Percentiles rank a stretch among this genome's conserved stretches.
phyloP scores from a whole-genome alignment of 2,113 vertebrate species.

The Thamnophis sirtalis region DNA sequence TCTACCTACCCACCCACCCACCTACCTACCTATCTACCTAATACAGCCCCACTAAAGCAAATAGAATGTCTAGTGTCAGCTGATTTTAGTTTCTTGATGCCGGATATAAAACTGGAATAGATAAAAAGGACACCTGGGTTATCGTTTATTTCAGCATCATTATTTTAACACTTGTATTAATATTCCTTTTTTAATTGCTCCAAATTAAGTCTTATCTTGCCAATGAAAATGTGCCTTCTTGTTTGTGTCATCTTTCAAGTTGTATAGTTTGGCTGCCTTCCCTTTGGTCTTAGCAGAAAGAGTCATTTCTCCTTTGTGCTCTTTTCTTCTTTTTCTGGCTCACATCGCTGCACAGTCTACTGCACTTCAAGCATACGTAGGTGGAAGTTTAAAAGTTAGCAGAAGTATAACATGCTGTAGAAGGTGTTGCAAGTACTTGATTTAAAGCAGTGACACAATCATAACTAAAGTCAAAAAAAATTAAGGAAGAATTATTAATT shows the following conservation, averaged over 20 bases:
- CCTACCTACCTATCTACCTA: background rate
- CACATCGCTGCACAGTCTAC: background rate
- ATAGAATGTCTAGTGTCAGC: background rate
- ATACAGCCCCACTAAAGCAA: background rate
- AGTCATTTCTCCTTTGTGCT: background rate
- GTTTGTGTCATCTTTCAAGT: background rate
- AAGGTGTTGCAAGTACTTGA: background rate
- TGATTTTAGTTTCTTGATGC: background rate
- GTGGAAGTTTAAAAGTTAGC: conserved; percentile 1
- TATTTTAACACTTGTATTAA: background rate
- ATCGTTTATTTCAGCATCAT: background rate
- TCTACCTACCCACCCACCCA: no score
- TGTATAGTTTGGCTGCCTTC: background rate
- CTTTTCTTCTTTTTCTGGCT: conserved; percentile 8
- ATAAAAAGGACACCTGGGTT: background rate
- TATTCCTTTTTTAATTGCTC: background rate
- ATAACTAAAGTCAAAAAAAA: background rate
- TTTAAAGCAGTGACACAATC: conserved; percentile 13
- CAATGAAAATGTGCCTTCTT: conserved; percentile 2
- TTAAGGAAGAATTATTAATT: background rate
- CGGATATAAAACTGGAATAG: background rate
- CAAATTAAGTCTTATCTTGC: background rate
- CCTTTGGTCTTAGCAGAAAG: background rate
- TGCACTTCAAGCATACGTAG: background rate
- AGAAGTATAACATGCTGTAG: background rate